phyloP scores from a whole-genome alignment of 2,113 vertebrate genomes.

The Nothoprocta pentlandii region DNA sequence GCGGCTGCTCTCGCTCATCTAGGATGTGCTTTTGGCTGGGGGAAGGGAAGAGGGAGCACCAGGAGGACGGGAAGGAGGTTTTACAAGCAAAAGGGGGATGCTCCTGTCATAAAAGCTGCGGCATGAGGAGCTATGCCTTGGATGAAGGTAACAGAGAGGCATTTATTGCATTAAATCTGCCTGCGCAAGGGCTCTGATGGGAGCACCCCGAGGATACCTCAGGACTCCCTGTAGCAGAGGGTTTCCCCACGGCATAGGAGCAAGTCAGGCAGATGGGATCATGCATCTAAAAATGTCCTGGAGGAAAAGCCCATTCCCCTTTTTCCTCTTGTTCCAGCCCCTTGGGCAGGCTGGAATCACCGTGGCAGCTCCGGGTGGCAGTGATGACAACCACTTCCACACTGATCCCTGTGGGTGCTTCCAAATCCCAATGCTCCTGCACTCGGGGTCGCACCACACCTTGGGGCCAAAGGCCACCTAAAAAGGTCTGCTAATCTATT shows the following conservation, averaged over 20 bases:
- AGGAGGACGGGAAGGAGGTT: background rate
- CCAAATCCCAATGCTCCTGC: background rate
- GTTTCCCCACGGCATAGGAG: background rate
- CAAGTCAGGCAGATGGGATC: background rate
- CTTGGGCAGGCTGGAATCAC: background rate
- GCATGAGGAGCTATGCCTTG: background rate
- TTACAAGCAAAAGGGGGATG: background rate
- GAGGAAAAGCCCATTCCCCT: accelerated
- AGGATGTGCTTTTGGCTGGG: background rate
- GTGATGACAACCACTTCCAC: background rate
- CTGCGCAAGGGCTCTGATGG: accelerated
- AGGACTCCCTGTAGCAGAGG: background rate
- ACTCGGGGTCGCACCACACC: background rate
- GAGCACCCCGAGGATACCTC: accelerated
- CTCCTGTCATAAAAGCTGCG: background rate
- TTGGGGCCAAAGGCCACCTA: background rate
- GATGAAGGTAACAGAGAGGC: background rate
- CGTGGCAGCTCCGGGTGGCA: accelerated
- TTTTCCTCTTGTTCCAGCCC: background rate
- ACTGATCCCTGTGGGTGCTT: background rate
- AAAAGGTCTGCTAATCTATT: background rate
- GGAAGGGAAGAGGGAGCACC: background rate
- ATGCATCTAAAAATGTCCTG: background rate
- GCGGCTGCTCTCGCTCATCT: background rate
- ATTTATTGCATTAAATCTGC: background rate